phyloP scores from a whole-genome alignment of 1,140 invertebrate species.

The Camponotus vicinus region DNA sequence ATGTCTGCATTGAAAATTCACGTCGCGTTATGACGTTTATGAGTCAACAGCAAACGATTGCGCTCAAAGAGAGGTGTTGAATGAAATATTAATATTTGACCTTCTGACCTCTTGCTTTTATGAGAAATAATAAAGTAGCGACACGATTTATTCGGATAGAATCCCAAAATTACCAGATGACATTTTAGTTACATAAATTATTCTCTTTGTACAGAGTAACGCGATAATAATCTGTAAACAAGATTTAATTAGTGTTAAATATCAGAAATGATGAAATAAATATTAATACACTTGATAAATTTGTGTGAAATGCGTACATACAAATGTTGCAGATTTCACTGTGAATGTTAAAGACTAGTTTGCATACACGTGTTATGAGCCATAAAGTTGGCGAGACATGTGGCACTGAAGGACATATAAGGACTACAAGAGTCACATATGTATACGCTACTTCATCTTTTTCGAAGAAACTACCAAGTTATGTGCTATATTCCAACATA shows the following conservation, averaged over 20 bases:
- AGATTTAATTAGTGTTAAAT: slow-evolving; percentile 12
- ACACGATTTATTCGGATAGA: neutral
- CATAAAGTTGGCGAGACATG: slow-evolving; percentile 48
- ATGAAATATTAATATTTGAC: slow-evolving; percentile 42
- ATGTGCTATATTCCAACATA: slow-evolving; percentile 43
- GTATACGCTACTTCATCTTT: slow-evolving; percentile 59
- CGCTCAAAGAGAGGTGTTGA: slow-evolving; percentile 8
- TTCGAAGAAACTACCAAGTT: slow-evolving; percentile 58
- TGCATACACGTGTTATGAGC: slow-evolving; percentile 1
- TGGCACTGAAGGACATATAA: slow-evolving; percentile 41
- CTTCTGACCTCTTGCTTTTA: slow-evolving; percentile 8
- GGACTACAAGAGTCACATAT: slow-evolving; percentile 29
- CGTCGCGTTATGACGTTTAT: slow-evolving; percentile 31
- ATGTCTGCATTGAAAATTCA: slow-evolving; percentile 30
- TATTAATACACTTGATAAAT: neutral
- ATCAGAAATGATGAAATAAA: neutral
- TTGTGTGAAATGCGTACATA: neutral
- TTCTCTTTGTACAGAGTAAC: neutral
- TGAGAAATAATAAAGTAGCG: slow-evolving; percentile 33
- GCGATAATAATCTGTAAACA: slow-evolving; percentile 1
- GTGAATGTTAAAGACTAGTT: slow-evolving; percentile 22
- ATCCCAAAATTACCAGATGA: neutral
- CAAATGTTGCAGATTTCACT: slow-evolving; percentile 19
- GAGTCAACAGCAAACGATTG: slow-evolving; percentile 19
- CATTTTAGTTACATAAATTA: slow-evolving; percentile 7